A percentile compares a stretch with the other conserved stretches of the same genome.
Evolutionary conservation across 2,797 vertebrate genomes (phyloP).

Genomic region (Neosilurus hyrtlii): DNA sequence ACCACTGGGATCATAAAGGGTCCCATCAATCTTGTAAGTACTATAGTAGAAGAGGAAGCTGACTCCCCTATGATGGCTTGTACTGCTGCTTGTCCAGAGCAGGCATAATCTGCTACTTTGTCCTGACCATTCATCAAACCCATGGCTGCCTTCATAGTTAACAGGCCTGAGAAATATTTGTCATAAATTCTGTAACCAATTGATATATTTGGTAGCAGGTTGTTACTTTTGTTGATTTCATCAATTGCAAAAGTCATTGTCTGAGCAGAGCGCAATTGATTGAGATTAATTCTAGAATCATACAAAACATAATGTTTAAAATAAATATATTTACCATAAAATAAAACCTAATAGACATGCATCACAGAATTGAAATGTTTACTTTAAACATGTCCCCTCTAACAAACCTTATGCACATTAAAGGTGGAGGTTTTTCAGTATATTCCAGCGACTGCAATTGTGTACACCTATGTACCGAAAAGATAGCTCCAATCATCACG

Average conservation of each 20-base stretch:
- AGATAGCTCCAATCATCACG: conserved; percentile 67
- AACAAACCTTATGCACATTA: conserved; percentile 69
- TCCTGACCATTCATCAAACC: conserved; percentile 44
- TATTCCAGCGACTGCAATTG: conserved; percentile 60
- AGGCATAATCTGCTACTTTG: conserved; percentile 45
- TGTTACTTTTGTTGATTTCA: conserved; percentile 52
- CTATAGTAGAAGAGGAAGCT: conserved; percentile 72
- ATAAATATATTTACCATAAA: neutral
- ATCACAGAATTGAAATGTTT: neutral
- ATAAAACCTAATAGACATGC: neutral
- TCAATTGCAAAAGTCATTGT: conserved; percentile 21
- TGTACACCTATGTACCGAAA: conserved; percentile 71
- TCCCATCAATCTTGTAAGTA: conserved; percentile 67
- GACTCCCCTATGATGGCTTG: conserved; percentile 74
- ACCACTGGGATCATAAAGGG: conserved; percentile 75
- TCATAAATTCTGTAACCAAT: conserved; percentile 49
- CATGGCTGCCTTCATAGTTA: conserved; percentile 47
- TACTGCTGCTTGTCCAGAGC: conserved; percentile 65
- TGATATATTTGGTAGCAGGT: conserved; percentile 46
- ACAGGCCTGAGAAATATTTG: conserved; percentile 48
- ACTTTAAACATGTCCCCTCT: neutral
- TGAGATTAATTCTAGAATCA: conserved; percentile 30
- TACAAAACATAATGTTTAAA: neutral
- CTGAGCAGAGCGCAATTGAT: conserved; percentile 49
- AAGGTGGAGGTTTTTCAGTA: conserved; percentile 60